These are phyloP conservation scores for Petromus typicus DNA, from an alignment of 2,113 vertebrate species.

Conservation along the genomic window DNA sequence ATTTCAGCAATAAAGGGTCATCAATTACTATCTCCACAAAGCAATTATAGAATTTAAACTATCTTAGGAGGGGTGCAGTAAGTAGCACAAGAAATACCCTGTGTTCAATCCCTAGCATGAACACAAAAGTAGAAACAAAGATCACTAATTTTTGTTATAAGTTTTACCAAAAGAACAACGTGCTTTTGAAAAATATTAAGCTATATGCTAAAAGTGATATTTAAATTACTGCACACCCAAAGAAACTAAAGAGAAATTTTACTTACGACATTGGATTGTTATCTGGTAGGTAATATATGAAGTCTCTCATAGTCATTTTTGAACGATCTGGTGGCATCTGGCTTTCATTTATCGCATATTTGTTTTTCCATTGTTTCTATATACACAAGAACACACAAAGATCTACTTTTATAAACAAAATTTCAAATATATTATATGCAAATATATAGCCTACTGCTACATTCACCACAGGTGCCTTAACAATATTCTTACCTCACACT, in stretches of 20 bases:
- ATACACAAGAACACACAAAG: conserved; percentile 62
- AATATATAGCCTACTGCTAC: not conserved
- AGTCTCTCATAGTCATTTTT: conserved; percentile 99
- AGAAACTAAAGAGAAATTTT: conserved; percentile 31
- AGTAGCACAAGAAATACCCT: not conserved
- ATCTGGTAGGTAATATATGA: conserved; percentile 95
- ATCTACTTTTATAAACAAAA: conserved; percentile 49
- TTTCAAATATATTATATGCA: conserved; percentile 7
- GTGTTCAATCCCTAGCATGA: not conserved
- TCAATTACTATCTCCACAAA: conserved; percentile 14
- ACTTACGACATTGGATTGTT: conserved; percentile 98
- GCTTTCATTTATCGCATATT: conserved; percentile 86
- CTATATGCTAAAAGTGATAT: not conserved
- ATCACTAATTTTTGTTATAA: not conserved
- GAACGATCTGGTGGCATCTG: conserved; percentile 90
- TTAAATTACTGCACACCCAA: conserved; percentile 42
- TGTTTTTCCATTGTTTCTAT: conserved; percentile 88
- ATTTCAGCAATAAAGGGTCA: conserved; percentile 26
- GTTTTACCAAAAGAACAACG: not conserved
- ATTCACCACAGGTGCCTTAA: conserved; percentile 10
- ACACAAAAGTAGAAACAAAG: not conserved
- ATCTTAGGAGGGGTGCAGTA: not conserved
- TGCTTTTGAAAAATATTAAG: conserved; percentile 39
- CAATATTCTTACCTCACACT: not conserved
- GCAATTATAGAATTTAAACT: not conserved